phyloP scores from a whole-genome alignment of 2,113 vertebrate genomes.

The Scytalopus superciliaris region DNA sequence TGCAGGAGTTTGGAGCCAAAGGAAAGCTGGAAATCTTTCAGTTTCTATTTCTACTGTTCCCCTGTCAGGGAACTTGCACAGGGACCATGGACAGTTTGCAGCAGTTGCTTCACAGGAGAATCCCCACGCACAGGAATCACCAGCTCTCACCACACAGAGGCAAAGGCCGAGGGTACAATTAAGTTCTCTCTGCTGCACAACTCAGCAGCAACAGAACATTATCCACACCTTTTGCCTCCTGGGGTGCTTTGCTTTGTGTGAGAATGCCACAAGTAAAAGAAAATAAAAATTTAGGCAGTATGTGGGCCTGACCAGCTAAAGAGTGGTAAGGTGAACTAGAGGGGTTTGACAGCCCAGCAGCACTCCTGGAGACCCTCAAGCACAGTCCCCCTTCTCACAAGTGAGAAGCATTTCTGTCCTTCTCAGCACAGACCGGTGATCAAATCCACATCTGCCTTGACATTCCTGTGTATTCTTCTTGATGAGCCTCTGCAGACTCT shows the following conservation, averaged over 20 bases:
- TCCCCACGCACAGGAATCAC: not conserved
- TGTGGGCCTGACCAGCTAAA: not conserved
- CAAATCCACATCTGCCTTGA: not conserved
- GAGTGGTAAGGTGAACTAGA: not conserved
- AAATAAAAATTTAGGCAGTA: not conserved
- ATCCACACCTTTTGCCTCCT: not conserved
- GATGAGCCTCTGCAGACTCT: not conserved
- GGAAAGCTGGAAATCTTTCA: not conserved
- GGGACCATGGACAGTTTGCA: not conserved
- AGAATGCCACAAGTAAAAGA: not conserved
- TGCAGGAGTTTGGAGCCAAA: not conserved
- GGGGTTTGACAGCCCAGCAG: not conserved
- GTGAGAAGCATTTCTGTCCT: not conserved
- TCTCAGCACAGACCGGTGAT: not conserved
- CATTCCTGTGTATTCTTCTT: not conserved
- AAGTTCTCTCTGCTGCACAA: not conserved
- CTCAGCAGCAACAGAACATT: fast-evolving
- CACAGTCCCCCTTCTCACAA: not conserved
- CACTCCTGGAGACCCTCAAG: not conserved
- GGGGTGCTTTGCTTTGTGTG: not conserved
- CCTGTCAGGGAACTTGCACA: not conserved
- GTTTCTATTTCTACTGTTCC: not conserved
- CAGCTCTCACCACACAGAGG: not conserved
- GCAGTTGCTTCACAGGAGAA: not conserved
- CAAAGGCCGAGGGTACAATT: not conserved